Conservation (phyloP, 2,888 invertebrate species). For the Microctonus hyperodae region DNA sequence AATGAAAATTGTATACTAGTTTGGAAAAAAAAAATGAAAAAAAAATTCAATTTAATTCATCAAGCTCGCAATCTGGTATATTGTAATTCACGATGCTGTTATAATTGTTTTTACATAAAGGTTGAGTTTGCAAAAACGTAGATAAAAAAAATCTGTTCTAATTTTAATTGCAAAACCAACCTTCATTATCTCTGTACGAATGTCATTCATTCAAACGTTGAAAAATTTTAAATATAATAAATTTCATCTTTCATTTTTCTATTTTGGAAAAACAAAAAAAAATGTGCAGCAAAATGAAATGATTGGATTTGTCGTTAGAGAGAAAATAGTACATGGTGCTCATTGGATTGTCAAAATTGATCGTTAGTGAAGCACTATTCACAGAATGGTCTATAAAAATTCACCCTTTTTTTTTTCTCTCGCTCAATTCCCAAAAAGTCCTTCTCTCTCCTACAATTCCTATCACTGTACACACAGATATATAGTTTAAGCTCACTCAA, state of each 20-base stretch:
- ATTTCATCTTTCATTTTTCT: neutral
- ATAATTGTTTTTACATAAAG: too few species aligned
- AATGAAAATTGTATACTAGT: too few species aligned
- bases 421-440: slow-evolving; percentile 7
- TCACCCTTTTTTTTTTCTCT: slow-evolving; percentile 10
- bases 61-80: too few species aligned
- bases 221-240: too few species aligned
- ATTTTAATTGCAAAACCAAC: too few species aligned
- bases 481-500: slow-evolving; percentile 6
- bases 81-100: too few species aligned
- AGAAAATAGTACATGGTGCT: neutral
- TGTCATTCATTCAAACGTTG: too few species aligned
- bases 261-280: neutral
- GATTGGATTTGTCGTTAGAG: slow-evolving; percentile 22
- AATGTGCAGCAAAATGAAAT: slow-evolving; percentile 5
- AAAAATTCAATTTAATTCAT: too few species aligned
- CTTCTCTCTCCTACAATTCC: neutral
- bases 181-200: too few species aligned
- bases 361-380: slow-evolving; percentile 23
- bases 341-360: slow-evolving; percentile 24
- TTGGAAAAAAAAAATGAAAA: too few species aligned
- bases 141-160: too few species aligned
- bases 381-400: slow-evolving; percentile 13
- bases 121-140: too few species aligned
- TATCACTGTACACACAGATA: neutral